Conservation (phyloP, 2,888 invertebrate genomes). For the Noctuana brunneofusca region DNA sequence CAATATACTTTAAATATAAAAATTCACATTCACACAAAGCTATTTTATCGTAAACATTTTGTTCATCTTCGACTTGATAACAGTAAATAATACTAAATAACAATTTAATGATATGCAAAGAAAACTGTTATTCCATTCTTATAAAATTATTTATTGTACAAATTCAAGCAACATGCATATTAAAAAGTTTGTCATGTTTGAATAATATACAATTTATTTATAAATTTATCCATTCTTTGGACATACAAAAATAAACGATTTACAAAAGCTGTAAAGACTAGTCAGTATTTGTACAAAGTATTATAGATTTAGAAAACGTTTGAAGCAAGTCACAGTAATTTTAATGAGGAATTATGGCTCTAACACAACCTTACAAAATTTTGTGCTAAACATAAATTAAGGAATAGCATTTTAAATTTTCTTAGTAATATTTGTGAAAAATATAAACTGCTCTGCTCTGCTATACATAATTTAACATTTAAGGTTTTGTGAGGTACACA, state of each 20-base stretch:
- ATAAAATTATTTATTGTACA: conserved; percentile 29
- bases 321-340: not conserved
- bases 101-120: conserved; percentile 36
- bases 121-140: conserved; percentile 5
- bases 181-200: conserved; percentile 30
- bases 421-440: no score
- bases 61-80: not conserved
- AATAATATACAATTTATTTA: conserved; percentile 34
- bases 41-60: not conserved
- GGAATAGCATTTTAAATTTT: not conserved
- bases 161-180: conserved; percentile 11
- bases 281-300: conserved; percentile 45
- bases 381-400: not conserved
- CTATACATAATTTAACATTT: no score
- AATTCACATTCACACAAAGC: not conserved
- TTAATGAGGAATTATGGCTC: not conserved
- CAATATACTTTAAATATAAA: no score
- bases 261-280: conserved; percentile 46
- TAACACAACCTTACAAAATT: conserved; percentile 4
- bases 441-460: no score
- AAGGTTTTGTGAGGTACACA: no score
- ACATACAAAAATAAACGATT: conserved; percentile 35
- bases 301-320: conserved; percentile 24
- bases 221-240: conserved; percentile 30
- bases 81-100: conserved; percentile 32